Conservation (phyloP, 2,113 vertebrate species). For the Cephalopholis sonnerati region DNA sequence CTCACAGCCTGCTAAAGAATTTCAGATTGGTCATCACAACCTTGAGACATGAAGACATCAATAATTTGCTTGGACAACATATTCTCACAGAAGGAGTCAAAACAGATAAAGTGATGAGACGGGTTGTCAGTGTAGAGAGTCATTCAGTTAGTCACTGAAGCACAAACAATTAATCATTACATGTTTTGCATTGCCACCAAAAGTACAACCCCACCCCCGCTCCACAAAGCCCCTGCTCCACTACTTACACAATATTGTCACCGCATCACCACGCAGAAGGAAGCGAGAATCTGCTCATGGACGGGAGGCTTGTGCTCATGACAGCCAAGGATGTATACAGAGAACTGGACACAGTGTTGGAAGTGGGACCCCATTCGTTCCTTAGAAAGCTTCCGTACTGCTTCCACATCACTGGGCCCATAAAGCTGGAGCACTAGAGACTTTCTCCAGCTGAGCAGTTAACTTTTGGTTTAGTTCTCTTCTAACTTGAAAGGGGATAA, state of each 20-base stretch:
- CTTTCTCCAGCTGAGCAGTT: too few relatives aligned
- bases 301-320: too few relatives aligned
- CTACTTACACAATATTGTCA: background rate
- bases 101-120: constrained; percentile 25
- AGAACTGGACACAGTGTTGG: too few relatives aligned
- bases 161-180: constrained; percentile 58
- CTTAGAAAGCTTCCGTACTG: too few relatives aligned
- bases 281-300: too few relatives aligned
- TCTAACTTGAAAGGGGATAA: too few relatives aligned
- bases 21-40: background rate
- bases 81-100: background rate
- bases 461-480: too few relatives aligned
- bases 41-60: background rate
- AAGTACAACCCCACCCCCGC: background rate
- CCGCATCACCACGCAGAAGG: too few relatives aligned
- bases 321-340: too few relatives aligned
- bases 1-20: background rate
- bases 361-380: too few relatives aligned
- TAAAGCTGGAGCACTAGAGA: too few relatives aligned
- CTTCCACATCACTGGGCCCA: too few relatives aligned
- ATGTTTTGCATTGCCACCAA: constrained; percentile 31
- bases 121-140: constrained; percentile 18
- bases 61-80: constrained; percentile 5
- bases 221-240: background rate
- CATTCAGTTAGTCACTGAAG: constrained; percentile 44